Conservation (phyloP, 2,113 vertebrate species). For the Pseudorasbora parva region DNA sequence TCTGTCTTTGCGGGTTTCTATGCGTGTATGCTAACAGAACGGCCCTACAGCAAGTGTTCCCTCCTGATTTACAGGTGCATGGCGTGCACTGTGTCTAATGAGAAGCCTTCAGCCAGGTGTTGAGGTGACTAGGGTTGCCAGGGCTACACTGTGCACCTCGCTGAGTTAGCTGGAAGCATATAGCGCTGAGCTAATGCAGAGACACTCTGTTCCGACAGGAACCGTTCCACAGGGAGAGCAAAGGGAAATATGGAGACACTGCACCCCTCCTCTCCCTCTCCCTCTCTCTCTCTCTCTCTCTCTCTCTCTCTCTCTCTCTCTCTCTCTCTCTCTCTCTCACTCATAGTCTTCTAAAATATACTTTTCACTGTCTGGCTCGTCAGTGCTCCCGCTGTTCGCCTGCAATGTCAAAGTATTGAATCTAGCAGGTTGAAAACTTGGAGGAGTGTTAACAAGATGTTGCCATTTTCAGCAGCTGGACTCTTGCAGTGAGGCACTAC, state of each 20-base stretch:
- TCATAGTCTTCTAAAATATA: slow-evolving; percentile 22
- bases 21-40: neutral
- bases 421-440: neutral
- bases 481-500: neutral
- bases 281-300: neutral
- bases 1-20: neutral
- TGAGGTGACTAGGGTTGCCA: slow-evolving; percentile 44
- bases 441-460: slow-evolving; percentile 9
- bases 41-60: neutral
- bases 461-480: neutral
- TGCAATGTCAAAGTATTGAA: slow-evolving; percentile 15
- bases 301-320: neutral
- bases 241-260: slow-evolving; percentile 1
- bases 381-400: slow-evolving; percentile 17
- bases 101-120: slow-evolving; percentile 47
- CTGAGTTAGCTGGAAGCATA: slow-evolving; percentile 10
- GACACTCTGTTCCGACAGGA: slow-evolving; percentile 29
- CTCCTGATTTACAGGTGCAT: slow-evolving; percentile 36
- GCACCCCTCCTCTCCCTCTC: neutral
- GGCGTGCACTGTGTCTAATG: neutral
- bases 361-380: slow-evolving; percentile 10
- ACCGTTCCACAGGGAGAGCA: slow-evolving; percentile 32
- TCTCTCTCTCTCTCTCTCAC: too few species aligned
- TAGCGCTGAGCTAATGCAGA: slow-evolving; percentile 16
- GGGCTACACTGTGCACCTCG: slow-evolving; percentile 21